These are phyloP conservation scores for Caerostris extrusa DNA, from an alignment of 1,140 invertebrate species.

Conservation along the genomic window DNA sequence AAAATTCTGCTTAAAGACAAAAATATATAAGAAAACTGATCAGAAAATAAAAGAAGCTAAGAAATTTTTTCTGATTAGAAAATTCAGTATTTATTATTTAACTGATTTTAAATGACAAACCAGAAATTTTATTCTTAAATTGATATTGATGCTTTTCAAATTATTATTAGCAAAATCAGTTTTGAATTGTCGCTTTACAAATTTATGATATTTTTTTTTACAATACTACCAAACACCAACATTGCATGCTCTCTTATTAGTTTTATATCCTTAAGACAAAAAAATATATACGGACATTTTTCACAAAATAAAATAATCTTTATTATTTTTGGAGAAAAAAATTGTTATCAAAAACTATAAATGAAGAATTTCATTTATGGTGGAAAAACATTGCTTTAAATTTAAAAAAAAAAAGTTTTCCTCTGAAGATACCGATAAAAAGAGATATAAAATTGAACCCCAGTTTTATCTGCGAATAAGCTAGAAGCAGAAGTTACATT, in stretches of 20 bases:
- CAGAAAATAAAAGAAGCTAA: too few relatives aligned
- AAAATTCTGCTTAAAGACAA: too few relatives aligned
- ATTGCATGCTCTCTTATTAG: neutral
- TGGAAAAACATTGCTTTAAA: neutral
- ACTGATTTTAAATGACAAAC: too few relatives aligned
- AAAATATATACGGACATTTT: neutral
- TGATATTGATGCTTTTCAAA: too few relatives aligned
- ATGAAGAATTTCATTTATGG: neutral
- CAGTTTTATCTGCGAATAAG: slow-evolving; percentile 38
- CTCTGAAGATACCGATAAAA: neutral
- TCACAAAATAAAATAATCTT: neutral
- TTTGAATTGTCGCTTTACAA: too few relatives aligned
- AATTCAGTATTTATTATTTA: too few relatives aligned
- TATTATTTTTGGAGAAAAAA: neutral
- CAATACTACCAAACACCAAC: neutral
- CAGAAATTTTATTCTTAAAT: too few relatives aligned
- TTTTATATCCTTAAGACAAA: neutral
- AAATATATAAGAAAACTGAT: too few relatives aligned
- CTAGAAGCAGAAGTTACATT: slow-evolving; percentile 47
- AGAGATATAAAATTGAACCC: slow-evolving; percentile 24
- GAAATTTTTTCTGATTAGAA: too few relatives aligned
- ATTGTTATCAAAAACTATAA: neutral
- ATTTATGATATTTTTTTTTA: too few relatives aligned
- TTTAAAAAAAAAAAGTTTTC: slow-evolving; percentile 15
- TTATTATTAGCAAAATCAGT: too few relatives aligned